These are phyloP conservation scores for Capreolus pygargus DNA, from an alignment of 2,113 vertebrate genomes.

Conservation along the genomic window DNA sequence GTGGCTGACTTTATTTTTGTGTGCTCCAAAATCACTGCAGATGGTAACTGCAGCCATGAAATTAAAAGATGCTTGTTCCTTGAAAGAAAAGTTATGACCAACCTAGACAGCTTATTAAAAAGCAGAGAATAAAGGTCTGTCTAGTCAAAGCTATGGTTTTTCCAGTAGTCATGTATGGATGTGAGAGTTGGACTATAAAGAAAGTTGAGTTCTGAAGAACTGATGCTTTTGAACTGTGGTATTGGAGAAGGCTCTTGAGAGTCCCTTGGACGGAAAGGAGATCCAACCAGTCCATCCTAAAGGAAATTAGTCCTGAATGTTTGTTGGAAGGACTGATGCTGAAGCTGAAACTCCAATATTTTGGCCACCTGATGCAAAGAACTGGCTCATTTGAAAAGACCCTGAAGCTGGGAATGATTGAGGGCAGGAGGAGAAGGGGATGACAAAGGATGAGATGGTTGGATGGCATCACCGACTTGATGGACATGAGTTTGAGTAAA, in stretches of 20 bases:
- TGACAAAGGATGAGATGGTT: not conserved
- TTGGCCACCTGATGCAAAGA: not conserved
- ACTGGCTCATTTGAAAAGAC: not conserved
- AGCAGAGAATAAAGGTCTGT: not conserved
- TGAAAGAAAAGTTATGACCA: not conserved
- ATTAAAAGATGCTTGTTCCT: not conserved
- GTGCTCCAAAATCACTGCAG: not conserved
- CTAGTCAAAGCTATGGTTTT: not conserved
- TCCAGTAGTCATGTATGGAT: not conserved
- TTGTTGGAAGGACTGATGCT: not conserved
- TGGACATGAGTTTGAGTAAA: not conserved
- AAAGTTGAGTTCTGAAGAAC: fast-evolving
- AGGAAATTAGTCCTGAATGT: not conserved
- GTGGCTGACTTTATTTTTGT: not conserved
- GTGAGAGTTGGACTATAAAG: not conserved
- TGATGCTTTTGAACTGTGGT: not conserved
- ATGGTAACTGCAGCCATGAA: not conserved
- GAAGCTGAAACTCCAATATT: not conserved
- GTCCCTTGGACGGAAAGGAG: not conserved
- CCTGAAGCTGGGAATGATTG: not conserved
- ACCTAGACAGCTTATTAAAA: not conserved
- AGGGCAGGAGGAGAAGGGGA: not conserved
- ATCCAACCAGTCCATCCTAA: not conserved
- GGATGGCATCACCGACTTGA: not conserved
- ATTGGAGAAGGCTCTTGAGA: not conserved